These are phyloP conservation scores for Patagioenas fasciata DNA, from an alignment of 2,113 vertebrate species.

Conservation along the genomic window DNA sequence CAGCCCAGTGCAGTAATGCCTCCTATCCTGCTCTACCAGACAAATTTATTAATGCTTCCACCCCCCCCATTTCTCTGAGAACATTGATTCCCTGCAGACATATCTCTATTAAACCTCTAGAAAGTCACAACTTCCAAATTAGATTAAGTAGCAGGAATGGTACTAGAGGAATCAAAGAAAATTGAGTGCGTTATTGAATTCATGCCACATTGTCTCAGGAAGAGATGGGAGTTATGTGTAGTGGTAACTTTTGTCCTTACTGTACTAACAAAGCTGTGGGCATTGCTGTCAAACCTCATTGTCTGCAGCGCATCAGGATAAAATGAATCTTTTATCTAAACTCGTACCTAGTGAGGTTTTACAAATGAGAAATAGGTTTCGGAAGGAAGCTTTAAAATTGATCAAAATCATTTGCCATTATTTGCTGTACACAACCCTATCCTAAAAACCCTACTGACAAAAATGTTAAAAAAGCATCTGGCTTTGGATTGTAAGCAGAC, in stretches of 20 bases:
- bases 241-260: slow-evolving; percentile 68
- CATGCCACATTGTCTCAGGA: slow-evolving; percentile 73
- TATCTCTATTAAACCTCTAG: slow-evolving; percentile 76
- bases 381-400: neutral
- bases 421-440: neutral
- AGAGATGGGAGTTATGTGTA: slow-evolving; percentile 58
- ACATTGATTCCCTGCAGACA: slow-evolving; percentile 74
- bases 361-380: slow-evolving; percentile 2
- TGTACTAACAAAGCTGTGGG: slow-evolving; percentile 66
- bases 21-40: slow-evolving; percentile 62
- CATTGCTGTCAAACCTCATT: slow-evolving; percentile 52
- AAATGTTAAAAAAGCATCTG: slow-evolving; percentile 32
- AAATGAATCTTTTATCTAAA: slow-evolving; percentile 18
- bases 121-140: slow-evolving; percentile 77
- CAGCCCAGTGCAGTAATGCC: slow-evolving; percentile 54
- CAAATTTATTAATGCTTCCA: slow-evolving; percentile 73
- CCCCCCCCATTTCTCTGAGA: slow-evolving; percentile 36
- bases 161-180: slow-evolving; percentile 74
- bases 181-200: slow-evolving; percentile 75
- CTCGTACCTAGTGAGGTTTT: neutral
- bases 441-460: neutral
- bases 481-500: slow-evolving; percentile 48
- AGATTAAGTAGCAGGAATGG: slow-evolving; percentile 73
- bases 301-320: slow-evolving; percentile 20
- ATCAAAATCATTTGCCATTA: slow-evolving; percentile 14